Percentiles rank a stretch among this genome's conserved stretches.
phyloP scores from a whole-genome alignment of 2,888 invertebrate species.

The Tetrapedia diversipes region DNA sequence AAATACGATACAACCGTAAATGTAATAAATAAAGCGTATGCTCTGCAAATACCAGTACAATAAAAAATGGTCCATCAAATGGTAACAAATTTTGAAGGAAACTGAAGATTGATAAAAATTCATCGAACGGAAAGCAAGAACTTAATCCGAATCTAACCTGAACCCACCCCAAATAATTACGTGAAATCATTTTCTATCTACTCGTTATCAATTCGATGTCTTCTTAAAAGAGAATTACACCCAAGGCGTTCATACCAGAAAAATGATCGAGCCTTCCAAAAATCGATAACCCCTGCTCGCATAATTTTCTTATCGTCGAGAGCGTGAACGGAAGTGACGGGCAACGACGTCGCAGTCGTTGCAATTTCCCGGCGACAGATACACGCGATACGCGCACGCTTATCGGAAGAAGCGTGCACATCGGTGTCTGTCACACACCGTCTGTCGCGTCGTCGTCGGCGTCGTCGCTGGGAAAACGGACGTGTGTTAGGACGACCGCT shows the following conservation, averaged over 20 bases:
- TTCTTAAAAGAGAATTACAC: background rate
- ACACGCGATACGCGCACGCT: conserved; percentile 28
- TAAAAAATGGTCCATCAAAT: too few species aligned
- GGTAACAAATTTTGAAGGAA: too few species aligned
- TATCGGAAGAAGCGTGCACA: conserved; percentile 41
- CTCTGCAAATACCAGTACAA: too few species aligned
- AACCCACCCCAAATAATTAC: background rate
- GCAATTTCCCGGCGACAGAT: conserved; percentile 50
- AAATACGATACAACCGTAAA: too few species aligned
- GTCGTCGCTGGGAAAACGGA: conserved; percentile 11
- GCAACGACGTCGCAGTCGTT: conserved; percentile 8
- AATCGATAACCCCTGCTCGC: conserved; percentile 27
- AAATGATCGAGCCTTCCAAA: background rate
- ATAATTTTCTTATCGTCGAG: conserved; percentile 12
- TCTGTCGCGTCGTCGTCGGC: conserved; percentile 47
- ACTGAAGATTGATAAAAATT: background rate
- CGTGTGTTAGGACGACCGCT: conserved; percentile 39
- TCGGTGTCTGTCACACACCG: conserved; percentile 13
- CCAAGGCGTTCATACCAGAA: background rate
- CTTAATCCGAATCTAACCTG: too few species aligned
- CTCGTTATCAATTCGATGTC: background rate
- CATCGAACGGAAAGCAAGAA: too few species aligned
- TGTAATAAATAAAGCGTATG: too few species aligned
- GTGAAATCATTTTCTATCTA: background rate
- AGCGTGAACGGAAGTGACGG: conserved; percentile 12